A percentile compares a stretch with the other conserved stretches of the same genome.
Conservation (phyloP, 2,113 vertebrate genomes). For the Nothocercus julius region DNA sequence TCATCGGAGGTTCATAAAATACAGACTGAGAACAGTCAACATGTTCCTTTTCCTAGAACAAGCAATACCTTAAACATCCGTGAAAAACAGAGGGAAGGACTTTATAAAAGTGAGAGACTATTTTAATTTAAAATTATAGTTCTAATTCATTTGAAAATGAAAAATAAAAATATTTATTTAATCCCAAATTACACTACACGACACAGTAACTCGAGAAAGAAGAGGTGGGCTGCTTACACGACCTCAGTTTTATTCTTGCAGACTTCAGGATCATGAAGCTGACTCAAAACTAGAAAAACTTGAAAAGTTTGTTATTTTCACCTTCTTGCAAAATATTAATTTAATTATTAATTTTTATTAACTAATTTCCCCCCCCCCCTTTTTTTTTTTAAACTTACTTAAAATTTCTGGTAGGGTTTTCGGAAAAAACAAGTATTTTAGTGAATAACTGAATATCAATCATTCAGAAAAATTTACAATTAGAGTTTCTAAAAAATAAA, state of each 20-base stretch:
- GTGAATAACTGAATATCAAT: too few species aligned
- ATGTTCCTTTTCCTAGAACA: too few species aligned
- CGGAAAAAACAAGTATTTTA: background rate
- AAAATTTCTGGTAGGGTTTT: too few species aligned
- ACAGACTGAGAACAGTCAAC: too few species aligned
- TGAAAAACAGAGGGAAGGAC: too few species aligned
- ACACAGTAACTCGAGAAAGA: background rate
- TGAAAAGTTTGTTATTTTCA: background rate
- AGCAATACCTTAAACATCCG: too few species aligned
- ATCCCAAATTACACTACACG: too few species aligned
- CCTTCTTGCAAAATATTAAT: background rate
- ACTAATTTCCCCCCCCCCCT: too few species aligned
- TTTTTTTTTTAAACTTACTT: too few species aligned
- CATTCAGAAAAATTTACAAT: background rate
- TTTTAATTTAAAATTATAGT: background rate
- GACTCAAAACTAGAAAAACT: background rate
- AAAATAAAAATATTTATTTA: background rate
- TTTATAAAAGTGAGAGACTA: background rate
- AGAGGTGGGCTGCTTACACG: background rate
- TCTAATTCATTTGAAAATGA: background rate
- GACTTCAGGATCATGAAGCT: background rate
- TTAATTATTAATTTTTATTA: background rate
- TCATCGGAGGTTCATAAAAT: background rate
- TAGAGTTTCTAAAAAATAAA: background rate
- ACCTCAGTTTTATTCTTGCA: background rate